Base-by-base conservation (phyloP, 2,113 vertebrate species). In the Salvelinus namaycush region DNA sequence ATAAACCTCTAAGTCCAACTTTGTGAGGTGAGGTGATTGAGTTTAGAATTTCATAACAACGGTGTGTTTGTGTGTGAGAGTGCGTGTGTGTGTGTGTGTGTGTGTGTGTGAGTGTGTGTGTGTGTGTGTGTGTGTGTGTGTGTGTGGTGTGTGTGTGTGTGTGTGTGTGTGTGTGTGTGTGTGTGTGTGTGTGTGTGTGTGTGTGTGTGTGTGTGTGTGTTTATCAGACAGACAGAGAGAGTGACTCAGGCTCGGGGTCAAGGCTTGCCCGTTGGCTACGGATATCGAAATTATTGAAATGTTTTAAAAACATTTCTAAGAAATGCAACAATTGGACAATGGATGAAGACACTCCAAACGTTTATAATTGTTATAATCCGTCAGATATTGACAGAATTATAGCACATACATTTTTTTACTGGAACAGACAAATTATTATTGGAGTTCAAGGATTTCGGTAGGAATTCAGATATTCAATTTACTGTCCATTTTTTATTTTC, bases 71-170 rank as follows among this genome's bases (percentile, higher is more conserved):
- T 29, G 74, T 20, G 14, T 54, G 59, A 14, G 9, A 76, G 11
- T 62, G 64, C 68, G 51, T 67, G 34, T 68, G 26, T 79, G 65
- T 75, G 65, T 82, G 73, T 72, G 70, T 49, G 72, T 71, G 75
- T 79, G 57, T 73, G 34, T 66, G 68, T 70, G 14, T 62, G 57
- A 22, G 20, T 44, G 9, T 70, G 18, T 7, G 70, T 24, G 24
- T 20, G n/a, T 27, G 70, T 20, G 54, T 62, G 71, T n/a, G 16
- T 16, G 54, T 24, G 24, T 24, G 9, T 65, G 57, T 65, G 72
- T 73, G 16, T 64, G 24, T 49, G 20, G n/a, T n/a, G 57, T 70
- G 14, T 62, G 57, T 27, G 20, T 44, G 9, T 70, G 18, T 7
- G 70, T 24, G 24, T 20, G n/a, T 27, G 70, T 20, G 54, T 62